Conservation (phyloP, 1,140 invertebrate species). For the Thaumatotibia leucotreta region DNA sequence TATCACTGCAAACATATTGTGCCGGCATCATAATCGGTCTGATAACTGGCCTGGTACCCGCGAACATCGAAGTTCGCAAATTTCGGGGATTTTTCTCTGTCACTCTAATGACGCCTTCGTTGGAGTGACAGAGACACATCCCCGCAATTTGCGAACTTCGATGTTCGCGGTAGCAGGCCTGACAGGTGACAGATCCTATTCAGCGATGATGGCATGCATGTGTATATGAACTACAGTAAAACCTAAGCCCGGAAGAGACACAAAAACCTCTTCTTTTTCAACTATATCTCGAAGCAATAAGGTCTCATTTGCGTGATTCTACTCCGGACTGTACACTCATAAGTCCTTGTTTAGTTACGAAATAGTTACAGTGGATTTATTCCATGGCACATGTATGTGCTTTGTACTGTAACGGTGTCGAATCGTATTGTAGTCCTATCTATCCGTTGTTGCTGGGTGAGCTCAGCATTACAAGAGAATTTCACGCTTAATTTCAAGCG, state of each 20-base stretch:
- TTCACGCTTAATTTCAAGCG: background rate
- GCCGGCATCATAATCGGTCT: background rate
- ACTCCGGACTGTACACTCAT: background rate
- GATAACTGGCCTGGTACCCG: no score
- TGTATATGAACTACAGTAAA: background rate
- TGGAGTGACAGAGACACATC: no score
- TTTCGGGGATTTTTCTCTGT: no score
- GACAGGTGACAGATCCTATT: constrained; percentile 22
- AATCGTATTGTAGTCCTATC: background rate
- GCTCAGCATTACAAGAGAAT: background rate
- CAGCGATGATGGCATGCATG: background rate
- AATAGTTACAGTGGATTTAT: background rate
- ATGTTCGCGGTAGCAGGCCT: no score
- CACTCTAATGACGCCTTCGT: no score
- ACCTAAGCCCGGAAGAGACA: background rate
- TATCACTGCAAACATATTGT: background rate
- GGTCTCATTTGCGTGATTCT: background rate
- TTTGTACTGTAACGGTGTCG: background rate
- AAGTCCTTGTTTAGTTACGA: background rate
- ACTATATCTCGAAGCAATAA: background rate
- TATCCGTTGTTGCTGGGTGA: background rate
- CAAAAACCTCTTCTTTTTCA: background rate
- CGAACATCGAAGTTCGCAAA: no score
- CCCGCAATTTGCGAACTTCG: no score
- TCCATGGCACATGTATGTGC: background rate